phyloP scores from a whole-genome alignment of 2,113 vertebrate species.

The Diadophis punctatus region DNA sequence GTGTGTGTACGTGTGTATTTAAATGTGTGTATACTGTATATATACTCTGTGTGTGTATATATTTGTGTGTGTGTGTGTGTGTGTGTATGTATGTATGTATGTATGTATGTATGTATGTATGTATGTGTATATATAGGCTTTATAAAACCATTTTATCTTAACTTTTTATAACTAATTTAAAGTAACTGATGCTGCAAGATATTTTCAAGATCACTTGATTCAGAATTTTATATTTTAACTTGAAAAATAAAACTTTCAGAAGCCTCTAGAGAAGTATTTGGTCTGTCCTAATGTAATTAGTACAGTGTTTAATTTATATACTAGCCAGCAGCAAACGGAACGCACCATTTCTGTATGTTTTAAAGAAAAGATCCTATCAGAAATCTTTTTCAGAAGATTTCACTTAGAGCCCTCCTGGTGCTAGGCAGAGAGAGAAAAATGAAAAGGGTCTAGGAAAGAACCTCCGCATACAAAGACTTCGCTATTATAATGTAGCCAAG shows the following conservation, averaged over 20 bases:
- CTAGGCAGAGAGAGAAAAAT: neutral
- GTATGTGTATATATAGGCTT: too few species aligned
- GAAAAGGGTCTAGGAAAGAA: neutral
- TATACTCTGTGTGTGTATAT: too few species aligned
- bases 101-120: too few species aligned
- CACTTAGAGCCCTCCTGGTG: constrained; percentile 32
- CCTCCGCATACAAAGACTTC: constrained; percentile 29
- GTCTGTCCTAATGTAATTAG: neutral
- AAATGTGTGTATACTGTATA: too few species aligned
- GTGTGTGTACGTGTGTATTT: too few species aligned
- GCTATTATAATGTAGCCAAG: neutral
- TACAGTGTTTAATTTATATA: neutral
- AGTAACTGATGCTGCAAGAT: neutral
- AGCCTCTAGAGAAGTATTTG: neutral
- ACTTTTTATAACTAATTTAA: neutral
- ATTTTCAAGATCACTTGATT: neutral
- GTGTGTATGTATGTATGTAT: too few species aligned
- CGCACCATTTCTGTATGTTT: neutral
- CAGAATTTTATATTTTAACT: constrained; percentile 7
- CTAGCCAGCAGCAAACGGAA: accelerated
- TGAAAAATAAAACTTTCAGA: neutral
- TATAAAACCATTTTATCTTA: neutral
- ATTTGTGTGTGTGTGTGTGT: too few species aligned
- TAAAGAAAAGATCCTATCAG: constrained; percentile 24
- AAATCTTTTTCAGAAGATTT: constrained; percentile 22